Conservation (phyloP, 2,797 vertebrate genomes). For the Darevskia mixta region DNA sequence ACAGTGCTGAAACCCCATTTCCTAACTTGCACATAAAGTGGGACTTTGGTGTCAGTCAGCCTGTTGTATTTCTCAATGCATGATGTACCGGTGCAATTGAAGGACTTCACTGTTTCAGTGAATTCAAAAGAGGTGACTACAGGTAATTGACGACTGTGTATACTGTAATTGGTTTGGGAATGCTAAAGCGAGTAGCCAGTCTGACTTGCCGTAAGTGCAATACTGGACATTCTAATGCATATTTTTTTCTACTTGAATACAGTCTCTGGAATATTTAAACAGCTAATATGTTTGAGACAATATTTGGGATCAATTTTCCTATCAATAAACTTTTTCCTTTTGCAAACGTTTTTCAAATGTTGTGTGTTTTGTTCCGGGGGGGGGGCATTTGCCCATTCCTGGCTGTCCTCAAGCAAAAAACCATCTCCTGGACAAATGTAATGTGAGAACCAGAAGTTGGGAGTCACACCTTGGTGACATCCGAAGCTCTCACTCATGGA, state of each 20-base stretch:
- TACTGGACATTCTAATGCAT: conserved; percentile 64
- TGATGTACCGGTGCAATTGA: conserved; percentile 24
- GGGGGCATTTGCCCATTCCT: not conserved
- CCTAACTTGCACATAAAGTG: conserved; percentile 8
- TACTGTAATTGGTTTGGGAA: conserved; percentile 59
- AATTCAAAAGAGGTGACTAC: conserved; percentile 39
- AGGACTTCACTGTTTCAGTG: conserved; percentile 5
- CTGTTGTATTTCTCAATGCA: conserved; percentile 1
- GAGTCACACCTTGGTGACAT: not conserved
- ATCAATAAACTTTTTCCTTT: conserved; percentile 77
- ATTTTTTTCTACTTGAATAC: conserved; percentile 74
- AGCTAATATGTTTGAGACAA: conserved; percentile 68
- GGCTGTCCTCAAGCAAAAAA: not conserved
- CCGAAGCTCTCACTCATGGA: not conserved
- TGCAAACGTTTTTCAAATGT: conserved; percentile 37
- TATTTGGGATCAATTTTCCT: conserved; percentile 73
- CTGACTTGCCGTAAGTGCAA: conserved; percentile 71
- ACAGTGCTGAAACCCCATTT: conserved; percentile 48
- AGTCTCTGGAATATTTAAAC: conserved; percentile 68
- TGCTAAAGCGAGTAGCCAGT: conserved; percentile 62
- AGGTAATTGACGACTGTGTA: conserved; percentile 3
- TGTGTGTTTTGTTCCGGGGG: conserved; percentile 7
- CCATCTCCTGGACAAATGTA: not conserved
- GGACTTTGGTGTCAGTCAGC: conserved; percentile 25
- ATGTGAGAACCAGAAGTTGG: not conserved